These are phyloP conservation scores for Arvicanthis niloticus DNA, from an alignment of 2,113 vertebrate genomes.

Conservation along the genomic window DNA sequence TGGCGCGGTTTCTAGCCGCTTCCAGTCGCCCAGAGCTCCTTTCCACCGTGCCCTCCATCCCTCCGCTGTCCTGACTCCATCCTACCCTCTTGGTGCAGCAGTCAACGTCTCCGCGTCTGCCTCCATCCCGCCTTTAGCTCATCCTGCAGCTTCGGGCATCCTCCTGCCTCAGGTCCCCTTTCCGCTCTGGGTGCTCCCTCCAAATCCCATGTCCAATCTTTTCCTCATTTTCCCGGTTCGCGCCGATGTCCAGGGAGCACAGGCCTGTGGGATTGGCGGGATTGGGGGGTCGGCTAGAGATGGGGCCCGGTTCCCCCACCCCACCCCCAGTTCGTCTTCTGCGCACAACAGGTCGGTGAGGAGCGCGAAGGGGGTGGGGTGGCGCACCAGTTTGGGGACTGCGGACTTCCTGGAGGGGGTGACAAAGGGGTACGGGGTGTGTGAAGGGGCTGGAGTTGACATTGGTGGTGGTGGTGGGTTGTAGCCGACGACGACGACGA, in stretches of 20 bases:
- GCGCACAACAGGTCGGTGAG: constrained; percentile 83
- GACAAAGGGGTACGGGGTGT: neutral
- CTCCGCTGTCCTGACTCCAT: constrained; percentile 53
- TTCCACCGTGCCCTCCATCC: constrained; percentile 63
- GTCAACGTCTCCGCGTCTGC: constrained; percentile 55
- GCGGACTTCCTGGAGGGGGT: constrained; percentile 77
- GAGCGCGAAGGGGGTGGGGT: constrained; percentile 63
- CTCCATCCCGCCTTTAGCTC: neutral
- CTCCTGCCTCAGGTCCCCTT: constrained; percentile 53
- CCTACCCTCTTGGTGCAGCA: constrained; percentile 61
- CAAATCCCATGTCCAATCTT: constrained; percentile 46
- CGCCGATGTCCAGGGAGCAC: neutral
- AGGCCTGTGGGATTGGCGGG: constrained; percentile 44
- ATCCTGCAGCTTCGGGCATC: neutral
- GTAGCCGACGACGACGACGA: neutral
- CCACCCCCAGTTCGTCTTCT: constrained; percentile 71
- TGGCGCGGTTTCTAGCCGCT: constrained; percentile 82
- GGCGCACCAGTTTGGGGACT: constrained; percentile 65
- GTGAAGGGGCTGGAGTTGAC: constrained; percentile 14
- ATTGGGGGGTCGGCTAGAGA: neutral
- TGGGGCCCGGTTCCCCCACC: constrained; percentile 50
- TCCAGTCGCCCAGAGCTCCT: constrained; percentile 64
- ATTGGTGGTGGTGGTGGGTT: neutral
- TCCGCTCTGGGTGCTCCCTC: constrained; percentile 38
- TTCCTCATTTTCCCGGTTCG: neutral